phyloP scores from a whole-genome alignment of 2,797 vertebrate species.

The Lerista edwardsae region DNA sequence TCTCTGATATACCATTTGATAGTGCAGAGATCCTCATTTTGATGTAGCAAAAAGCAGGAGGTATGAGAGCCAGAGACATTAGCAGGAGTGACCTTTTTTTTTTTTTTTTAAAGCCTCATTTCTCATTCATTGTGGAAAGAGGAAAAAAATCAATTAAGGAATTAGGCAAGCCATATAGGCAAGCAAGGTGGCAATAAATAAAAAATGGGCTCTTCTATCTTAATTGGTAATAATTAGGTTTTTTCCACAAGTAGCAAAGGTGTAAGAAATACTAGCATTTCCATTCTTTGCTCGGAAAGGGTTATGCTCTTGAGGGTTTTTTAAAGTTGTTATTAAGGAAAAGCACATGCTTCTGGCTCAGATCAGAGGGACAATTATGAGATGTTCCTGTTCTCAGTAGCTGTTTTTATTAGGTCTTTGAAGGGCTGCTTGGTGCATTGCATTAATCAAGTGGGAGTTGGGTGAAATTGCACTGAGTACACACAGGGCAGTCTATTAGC shows the following conservation, averaged over 20 bases:
- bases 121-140: background rate
- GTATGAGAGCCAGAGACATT: background rate
- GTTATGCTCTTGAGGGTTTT: slow-evolving; percentile 3
- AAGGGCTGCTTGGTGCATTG: background rate
- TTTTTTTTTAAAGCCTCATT: background rate
- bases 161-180: slow-evolving; percentile 14
- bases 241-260: slow-evolving; percentile 41
- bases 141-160: slow-evolving; percentile 39
- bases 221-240: slow-evolving; percentile 59
- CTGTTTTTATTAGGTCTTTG: slow-evolving; percentile 30
- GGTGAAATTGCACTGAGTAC: background rate
- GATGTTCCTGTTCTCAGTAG: slow-evolving; percentile 14
- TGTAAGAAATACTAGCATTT: slow-evolving; percentile 26
- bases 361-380: slow-evolving; percentile 42
- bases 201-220: slow-evolving; percentile 8
- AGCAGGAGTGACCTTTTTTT: background rate
- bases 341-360: slow-evolving; percentile 26
- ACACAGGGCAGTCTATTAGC: background rate
- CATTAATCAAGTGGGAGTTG: slow-evolving; percentile 14
- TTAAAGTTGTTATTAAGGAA: background rate
- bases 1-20: no score
- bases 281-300: slow-evolving; percentile 35
- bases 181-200: slow-evolving; percentile 45
- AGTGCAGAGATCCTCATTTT: background rate
- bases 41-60: background rate